Evolutionary conservation across 2,888 invertebrate species (phyloP).

Genomic region (Gandaritis pyraliata): DNA sequence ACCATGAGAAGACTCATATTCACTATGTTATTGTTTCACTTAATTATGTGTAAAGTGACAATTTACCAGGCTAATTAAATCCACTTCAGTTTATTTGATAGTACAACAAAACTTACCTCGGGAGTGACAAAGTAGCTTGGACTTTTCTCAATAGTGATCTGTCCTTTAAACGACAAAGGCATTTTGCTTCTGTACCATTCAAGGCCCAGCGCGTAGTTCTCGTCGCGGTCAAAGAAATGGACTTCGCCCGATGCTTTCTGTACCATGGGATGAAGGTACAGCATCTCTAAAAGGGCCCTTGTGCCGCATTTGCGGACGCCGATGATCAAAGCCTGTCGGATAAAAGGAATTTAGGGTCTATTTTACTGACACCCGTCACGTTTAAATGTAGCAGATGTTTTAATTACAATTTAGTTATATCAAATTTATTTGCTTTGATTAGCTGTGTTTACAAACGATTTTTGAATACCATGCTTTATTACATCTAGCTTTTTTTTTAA

Average conservation of each 20-base stretch:
- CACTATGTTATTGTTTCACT: too few species aligned
- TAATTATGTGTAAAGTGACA: too few species aligned
- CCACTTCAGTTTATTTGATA: too few species aligned
- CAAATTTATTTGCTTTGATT: too few species aligned
- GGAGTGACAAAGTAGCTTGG: constrained; percentile 99
- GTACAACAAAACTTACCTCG: constrained; percentile 86
- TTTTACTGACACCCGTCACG: constrained; percentile 20
- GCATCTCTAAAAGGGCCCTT: constrained; percentile 97
- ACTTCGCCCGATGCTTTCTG: constrained; percentile 97
- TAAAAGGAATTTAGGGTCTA: constrained; percentile 35
- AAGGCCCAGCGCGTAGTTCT: constrained; percentile 95
- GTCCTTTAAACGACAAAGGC: constrained; percentile 96
- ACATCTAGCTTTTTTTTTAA: too few species aligned
- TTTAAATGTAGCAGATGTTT: neutral
- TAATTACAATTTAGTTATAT: too few species aligned
- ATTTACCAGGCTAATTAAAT: too few species aligned
- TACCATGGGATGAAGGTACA: constrained; percentile 96
- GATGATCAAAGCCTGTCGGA: constrained; percentile 91
- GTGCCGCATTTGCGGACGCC: constrained; percentile 99
- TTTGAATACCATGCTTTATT: too few species aligned
- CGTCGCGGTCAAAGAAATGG: constrained; percentile 98
- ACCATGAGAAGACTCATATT: too few species aligned
- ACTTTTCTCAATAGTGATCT: constrained; percentile 98
- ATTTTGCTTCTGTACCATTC: constrained; percentile 98
- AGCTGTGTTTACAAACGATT: too few species aligned